Evolutionary conservation across 1,140 invertebrate genomes (phyloP), one percentile per base, ranked within the genome.

Genomic region (Brachionus paranguensis): DNA sequence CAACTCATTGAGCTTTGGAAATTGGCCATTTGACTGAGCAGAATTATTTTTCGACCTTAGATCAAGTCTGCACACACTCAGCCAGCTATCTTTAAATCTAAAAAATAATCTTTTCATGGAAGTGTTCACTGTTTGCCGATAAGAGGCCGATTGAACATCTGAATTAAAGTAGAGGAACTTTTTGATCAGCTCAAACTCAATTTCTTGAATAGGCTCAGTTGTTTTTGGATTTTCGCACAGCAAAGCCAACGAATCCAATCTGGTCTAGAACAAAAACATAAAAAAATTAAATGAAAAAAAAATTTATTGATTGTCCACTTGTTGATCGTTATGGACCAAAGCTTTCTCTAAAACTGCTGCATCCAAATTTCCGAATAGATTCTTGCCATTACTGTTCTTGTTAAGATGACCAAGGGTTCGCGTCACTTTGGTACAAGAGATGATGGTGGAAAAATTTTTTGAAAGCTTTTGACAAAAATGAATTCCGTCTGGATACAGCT

Each of bases 181-280:
- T n/a, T 91, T 86, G 53, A 94, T 88, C 12, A 92, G 89, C 11
- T 92, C 86, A 14, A 94, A 90, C 88, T 95, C 93, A 55, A 87
- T 88, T 6, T 85, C 17, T 1, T 89, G 88, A 84, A 93, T 92
- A 1, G 86, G 47, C 86, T 94, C 92, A 10, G 93, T 94, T 20
- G 91, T 92, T 86, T 93, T 93, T 41, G 92, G 92, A 3, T 92
- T 93, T 85, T 94, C 93, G 29, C 93, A 91, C n/a, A 95, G 86
- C 5, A 94, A 88, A 3, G 91, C 90, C 60, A 94, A 89, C 0
- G 91, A 91, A 70, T 87, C 87, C 10, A 89, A 79, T 78, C 87
- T 83, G 47, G 91, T 86, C 65, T 20, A 50, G 2, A 78, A 50
- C 6, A 50, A 37, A 53, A 76, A 10, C n/a, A 24, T 1, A 29